Base-by-base conservation (phyloP, 2,113 vertebrate genomes). In the Hypanus sabinus region DNA sequence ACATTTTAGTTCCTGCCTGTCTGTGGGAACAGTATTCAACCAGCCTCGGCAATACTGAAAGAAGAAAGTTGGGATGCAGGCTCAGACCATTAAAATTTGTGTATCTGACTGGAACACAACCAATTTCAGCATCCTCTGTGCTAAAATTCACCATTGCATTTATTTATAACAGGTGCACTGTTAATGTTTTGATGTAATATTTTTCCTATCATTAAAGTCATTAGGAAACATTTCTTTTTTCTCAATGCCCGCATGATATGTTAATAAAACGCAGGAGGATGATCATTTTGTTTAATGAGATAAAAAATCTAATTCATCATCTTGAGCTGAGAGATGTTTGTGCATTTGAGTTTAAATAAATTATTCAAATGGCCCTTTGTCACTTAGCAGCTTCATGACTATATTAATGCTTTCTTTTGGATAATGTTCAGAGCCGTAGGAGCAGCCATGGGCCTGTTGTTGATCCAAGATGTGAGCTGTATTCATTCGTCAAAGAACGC, bases 231-330 rank as follows among this genome's bases (percentile, higher is more conserved):
- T 90, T 8, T 62, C 65, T 8, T 62, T 65, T 90, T 68, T 90
- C 60, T 90, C 85, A 33, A 68, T 65, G n/a, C 14, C 30, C 16
- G 85, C 62, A 62, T 90, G 60, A 33, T 90, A 90, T n/a, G 60
- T 90, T 90, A 90, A 68, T 30, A 16, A 90, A 90, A 65, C 57
- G 24, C 85, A 90, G 60, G 62, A 90, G 85, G 60, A 14, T 68
- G 30, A 33, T 90, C 65, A 90, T 68, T 68, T 90, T 90, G 60
- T 90, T 90, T 18, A 90, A 90, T 90, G 85, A 33, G 62, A 90
- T 68, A 33, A 60, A 90, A n/a, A 68, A 5, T 68, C 65, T 90
- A 90, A 90, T 90, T 68, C 60, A 65, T 90, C 85, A 65, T 65
- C 60, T 33, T 90, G n/a, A 65, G 60, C 10, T 90, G 55, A 87